phyloP scores from a whole-genome alignment of 1,140 invertebrate genomes.

The Ostrea denselamellosa region DNA sequence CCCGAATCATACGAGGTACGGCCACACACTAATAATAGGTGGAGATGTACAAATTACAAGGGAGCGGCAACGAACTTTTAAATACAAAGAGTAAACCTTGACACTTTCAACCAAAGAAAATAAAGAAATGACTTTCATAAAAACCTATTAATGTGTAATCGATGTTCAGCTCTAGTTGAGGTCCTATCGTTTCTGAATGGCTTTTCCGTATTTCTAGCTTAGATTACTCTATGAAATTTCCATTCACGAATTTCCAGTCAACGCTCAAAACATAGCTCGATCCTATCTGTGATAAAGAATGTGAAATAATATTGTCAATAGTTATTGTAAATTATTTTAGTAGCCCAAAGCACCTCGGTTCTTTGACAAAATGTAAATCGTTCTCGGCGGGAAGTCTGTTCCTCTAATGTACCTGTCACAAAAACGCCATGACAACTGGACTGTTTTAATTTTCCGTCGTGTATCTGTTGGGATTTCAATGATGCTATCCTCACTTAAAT shows the following conservation, averaged over 20 bases:
- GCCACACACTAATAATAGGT: too few relatives aligned
- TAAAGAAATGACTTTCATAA: too few relatives aligned
- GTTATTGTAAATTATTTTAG: slow-evolving; percentile 16
- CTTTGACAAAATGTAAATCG: slow-evolving; percentile 38
- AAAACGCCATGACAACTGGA: slow-evolving; percentile 24
- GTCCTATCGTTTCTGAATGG: too few relatives aligned
- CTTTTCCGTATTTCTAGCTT: too few relatives aligned
- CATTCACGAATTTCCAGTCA: neutral
- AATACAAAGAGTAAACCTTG: too few relatives aligned
- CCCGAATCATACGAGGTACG: too few relatives aligned
- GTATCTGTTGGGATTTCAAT: slow-evolving; percentile 25
- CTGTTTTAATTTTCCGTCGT: slow-evolving; percentile 21
- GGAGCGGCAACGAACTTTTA: too few relatives aligned
- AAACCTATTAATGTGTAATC: too few relatives aligned
- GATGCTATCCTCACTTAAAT: slow-evolving; percentile 9
- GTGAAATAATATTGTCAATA: slow-evolving; percentile 23
- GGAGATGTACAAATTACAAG: too few relatives aligned
- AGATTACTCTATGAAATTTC: too few relatives aligned
- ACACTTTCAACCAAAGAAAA: too few relatives aligned
- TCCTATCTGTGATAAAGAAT: neutral
- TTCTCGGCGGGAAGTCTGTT: slow-evolving; percentile 15
- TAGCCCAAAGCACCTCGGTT: slow-evolving; percentile 5
- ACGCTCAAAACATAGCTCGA: neutral
- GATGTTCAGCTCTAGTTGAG: too few relatives aligned
- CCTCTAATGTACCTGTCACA: slow-evolving; percentile 24